Base-by-base conservation (phyloP, 2,888 invertebrate species). In the Cryptus armator region DNA sequence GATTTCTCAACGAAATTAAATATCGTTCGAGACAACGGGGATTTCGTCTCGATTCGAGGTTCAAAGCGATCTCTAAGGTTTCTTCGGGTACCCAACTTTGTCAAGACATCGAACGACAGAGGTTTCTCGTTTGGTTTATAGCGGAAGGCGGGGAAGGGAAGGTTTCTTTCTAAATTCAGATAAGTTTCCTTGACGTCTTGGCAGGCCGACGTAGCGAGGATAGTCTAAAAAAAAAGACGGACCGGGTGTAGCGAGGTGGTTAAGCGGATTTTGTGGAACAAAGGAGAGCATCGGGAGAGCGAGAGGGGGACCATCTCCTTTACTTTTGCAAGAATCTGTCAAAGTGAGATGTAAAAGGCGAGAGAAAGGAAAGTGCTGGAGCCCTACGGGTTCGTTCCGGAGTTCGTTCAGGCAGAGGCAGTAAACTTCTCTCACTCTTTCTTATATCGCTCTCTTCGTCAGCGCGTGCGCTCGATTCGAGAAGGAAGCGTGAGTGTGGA, bases 241-340 rank as follows among this genome's bases (percentile, higher is more conserved):
- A 64, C 48, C 37, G 68, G 64, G 81, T 77, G 81, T 76, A 74
- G 59, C 77, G 77, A 70, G 72, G 56, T 66, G 79, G 64, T 81
- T 88, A 88, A 90, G 88, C 87, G 83, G 90, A 89, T 90, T 88
- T 88, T 66, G 44, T 24, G 82, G 86, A 90, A 90, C 85, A 88
- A 89, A 89, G 86, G 85, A 87, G 82, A 83, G 66, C 53, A 74
- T 77, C 56, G 72, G 51, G 67, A 59, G 59, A 68, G 29, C 19
- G 46, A 4, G 59, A 59, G 59, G 24, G 51, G 44, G 59, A 24
- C 32, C 53, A 24, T 16, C 77, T 71, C 68, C 51, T 76, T 79
- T 70, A 48, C 79, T 76, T 66, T 16, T 14, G 19, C 68, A 71
- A 71, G 76, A 72, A 78, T 79, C 84, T 66, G 84, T 79, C 84